phyloP scores from a whole-genome alignment of 1,140 invertebrate species.

The Phymastichus coffea region DNA sequence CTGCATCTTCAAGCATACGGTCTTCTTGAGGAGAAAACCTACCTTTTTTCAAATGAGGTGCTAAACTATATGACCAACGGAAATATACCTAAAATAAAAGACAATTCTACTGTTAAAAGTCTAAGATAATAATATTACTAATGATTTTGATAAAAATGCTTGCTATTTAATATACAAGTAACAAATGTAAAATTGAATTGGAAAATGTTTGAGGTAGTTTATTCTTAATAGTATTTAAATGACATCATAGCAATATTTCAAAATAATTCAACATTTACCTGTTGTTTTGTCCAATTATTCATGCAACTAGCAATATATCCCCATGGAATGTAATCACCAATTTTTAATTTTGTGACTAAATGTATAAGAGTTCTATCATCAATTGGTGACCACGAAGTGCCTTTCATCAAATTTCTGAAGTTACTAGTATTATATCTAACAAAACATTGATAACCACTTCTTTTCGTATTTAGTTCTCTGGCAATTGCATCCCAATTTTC shows the following conservation, averaged over 20 bases:
- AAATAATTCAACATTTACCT: too few species aligned
- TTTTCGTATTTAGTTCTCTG: conserved; percentile 55
- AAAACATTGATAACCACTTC: conserved; percentile 68
- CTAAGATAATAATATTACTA: too few species aligned
- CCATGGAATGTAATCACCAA: conserved; percentile 68
- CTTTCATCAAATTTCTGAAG: conserved; percentile 35
- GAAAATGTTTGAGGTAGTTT: too few species aligned
- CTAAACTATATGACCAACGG: conserved; percentile 53
- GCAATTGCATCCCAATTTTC: conserved; percentile 70
- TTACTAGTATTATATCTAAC: conserved; percentile 62
- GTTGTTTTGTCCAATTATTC: conserved; percentile 62
- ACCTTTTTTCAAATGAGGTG: conserved; percentile 56
- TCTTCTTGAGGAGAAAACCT: conserved; percentile 66
- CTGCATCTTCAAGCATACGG: conserved; percentile 59
- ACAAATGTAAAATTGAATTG: too few species aligned
- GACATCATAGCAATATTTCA: too few species aligned
- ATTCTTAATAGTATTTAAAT: too few species aligned
- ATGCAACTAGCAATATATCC: conserved; percentile 61
- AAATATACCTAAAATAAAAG: conserved; percentile 41
- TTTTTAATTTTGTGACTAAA: conserved; percentile 58
- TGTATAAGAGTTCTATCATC: conserved; percentile 62
- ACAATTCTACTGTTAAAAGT: not conserved
- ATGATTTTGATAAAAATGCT: too few species aligned
- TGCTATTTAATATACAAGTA: too few species aligned
- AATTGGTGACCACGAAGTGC: conserved; percentile 58